Base-by-base conservation (phyloP, 2,797 vertebrate genomes). In the Danio jaintianensis region DNA sequence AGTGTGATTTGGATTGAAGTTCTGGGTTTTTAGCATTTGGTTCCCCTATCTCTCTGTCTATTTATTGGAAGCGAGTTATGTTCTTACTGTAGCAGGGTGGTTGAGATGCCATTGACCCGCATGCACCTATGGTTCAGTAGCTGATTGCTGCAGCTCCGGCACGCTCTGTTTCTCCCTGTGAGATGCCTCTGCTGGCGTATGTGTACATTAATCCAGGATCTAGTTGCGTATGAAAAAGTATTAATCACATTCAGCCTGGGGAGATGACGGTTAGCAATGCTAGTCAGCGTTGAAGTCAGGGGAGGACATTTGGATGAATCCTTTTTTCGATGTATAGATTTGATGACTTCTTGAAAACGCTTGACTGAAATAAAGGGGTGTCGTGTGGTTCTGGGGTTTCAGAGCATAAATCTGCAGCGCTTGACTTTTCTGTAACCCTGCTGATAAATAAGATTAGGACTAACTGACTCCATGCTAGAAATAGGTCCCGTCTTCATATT, bases 91-190 rank as follows among this genome's bases (percentile, higher is more conserved):
- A 68, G 82, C 68, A 84, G 89, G 88, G 82, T 83, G 88, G 88
- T 86, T 87, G 90, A 92, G 90, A 89, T 59, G 81, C 15, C 85
- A 86, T 78, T 92, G 90, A 92, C 91, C 89, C 89, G 87, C 86
- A 84, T 78, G 84, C 62, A 80, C 83, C 86, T 89, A 80, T 74
- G 87, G 90, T 91, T 92, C 89, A 91, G 80, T 80, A 83, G 85
- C 86, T 78, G 80, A 91, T 90, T 90, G 86, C 5, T 78, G 81
- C 75, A 85, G 80, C 78, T 84, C 86, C 20, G 63, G 82, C 84
- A 78, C n/a, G 2, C 18, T 56, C 70, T 72, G 80, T 48, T 83
- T 83, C 87, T 85, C 84, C 78, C 42, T 78, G 16, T 77, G 75
- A 64, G 78, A 75, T 48, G 45, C 62, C 47, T 66, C 43, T 79